Evolutionary conservation across 2,888 invertebrate genomes (phyloP).

Genomic region (Harpalus rubripes): DNA sequence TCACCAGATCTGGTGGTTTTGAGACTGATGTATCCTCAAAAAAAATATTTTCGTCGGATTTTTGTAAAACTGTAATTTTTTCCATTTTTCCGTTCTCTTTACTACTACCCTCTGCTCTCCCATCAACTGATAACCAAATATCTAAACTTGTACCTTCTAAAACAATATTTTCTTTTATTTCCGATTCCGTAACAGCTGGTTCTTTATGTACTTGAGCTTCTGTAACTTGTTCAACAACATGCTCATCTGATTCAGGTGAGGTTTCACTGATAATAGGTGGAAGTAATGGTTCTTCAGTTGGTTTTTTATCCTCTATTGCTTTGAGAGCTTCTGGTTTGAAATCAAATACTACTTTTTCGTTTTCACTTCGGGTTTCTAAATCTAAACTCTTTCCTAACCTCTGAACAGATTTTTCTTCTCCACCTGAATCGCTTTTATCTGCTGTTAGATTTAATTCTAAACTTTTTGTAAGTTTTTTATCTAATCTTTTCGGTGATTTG

Average conservation of each 20-base stretch:
- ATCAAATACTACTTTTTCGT: slow-evolving; percentile 74
- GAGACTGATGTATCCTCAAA: slow-evolving; percentile 74
- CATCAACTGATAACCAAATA: slow-evolving; percentile 77
- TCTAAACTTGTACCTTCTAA: slow-evolving; percentile 77
- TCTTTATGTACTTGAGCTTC: slow-evolving; percentile 77
- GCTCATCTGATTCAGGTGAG: slow-evolving; percentile 77
- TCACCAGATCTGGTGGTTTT: slow-evolving; percentile 75
- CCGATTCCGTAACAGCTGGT: slow-evolving; percentile 72
- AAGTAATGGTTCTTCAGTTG: slow-evolving; percentile 63
- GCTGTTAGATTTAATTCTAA: slow-evolving; percentile 84
- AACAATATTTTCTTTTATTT: slow-evolving; percentile 73
- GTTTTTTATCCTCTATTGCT: slow-evolving; percentile 63
- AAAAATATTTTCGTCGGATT: slow-evolving; percentile 75
- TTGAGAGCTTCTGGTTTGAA: slow-evolving; percentile 73
- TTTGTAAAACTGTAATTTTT: slow-evolving; percentile 75
- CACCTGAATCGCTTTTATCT: slow-evolving; percentile 77
- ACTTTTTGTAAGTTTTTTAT: slow-evolving; percentile 78
- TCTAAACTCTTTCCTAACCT: slow-evolving; percentile 77
- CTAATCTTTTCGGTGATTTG: slow-evolving; percentile 86
- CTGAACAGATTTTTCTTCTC: slow-evolving; percentile 72
- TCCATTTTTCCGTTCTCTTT: slow-evolving; percentile 71
- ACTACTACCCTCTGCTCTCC: slow-evolving; percentile 75
- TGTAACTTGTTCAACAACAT: slow-evolving; percentile 79
- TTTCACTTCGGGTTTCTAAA: slow-evolving; percentile 74
- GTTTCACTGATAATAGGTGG: slow-evolving; percentile 72